These are phyloP conservation scores for Physeter macrocephalus DNA, from an alignment of 2,113 vertebrate genomes.

Conservation along the genomic window DNA sequence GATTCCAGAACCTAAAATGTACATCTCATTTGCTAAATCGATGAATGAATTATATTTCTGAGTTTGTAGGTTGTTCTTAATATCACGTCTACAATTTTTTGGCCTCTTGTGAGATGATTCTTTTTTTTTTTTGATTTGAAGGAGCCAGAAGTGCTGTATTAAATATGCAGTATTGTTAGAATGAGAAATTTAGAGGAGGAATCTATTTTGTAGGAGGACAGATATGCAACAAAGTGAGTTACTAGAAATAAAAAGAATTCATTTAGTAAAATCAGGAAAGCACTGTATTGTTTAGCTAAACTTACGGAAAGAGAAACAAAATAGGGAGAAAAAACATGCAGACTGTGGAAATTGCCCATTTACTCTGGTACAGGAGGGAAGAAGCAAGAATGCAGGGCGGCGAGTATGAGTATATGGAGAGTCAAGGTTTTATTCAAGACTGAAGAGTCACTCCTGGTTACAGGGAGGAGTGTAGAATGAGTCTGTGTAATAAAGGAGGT, in stretches of 20 bases:
- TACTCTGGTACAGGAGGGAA: background rate
- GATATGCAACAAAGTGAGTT: background rate
- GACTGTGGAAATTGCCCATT: background rate
- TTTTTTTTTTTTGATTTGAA: background rate
- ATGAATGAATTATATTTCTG: background rate
- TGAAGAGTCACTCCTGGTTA: background rate
- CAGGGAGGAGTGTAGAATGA: background rate
- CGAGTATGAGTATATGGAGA: background rate
- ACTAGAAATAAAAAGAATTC: background rate
- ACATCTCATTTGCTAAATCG: background rate
- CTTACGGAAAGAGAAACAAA: background rate
- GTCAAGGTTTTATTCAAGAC: background rate
- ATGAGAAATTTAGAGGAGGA: background rate
- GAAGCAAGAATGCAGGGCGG: background rate
- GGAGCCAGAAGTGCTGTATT: background rate
- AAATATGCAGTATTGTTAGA: background rate
- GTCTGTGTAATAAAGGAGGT: background rate
- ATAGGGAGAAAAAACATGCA: background rate
- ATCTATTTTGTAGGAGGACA: background rate
- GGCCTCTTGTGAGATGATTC: background rate
- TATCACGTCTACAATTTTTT: background rate
- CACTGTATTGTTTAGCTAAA: background rate
- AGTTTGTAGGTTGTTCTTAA: background rate
- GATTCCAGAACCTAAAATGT: background rate
- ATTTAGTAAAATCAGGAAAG: background rate